Conservation (phyloP, 1,140 invertebrate genomes). For the Popillia japonica region DNA sequence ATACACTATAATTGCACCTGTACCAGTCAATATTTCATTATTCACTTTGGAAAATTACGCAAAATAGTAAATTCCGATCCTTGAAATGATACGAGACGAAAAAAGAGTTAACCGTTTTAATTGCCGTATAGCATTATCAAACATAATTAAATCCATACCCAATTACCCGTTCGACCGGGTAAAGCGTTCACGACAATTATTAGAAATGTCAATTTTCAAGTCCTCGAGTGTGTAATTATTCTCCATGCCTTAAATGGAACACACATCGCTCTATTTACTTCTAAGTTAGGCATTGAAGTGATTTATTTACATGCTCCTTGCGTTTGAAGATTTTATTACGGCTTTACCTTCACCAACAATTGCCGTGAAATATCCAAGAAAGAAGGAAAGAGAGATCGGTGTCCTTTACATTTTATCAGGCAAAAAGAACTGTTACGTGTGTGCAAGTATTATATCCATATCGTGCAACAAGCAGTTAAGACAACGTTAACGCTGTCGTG, state of each 20-base stretch:
- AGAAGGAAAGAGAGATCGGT: constrained; percentile 2
- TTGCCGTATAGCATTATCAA: background rate
- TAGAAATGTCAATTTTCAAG: constrained; percentile 28
- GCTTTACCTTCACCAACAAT: background rate
- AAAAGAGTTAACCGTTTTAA: background rate
- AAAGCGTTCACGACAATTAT: constrained; percentile 23
- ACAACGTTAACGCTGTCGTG: constrained; percentile 16
- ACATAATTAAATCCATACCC: background rate
- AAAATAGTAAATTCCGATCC: background rate
- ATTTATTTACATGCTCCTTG: constrained; percentile 27
- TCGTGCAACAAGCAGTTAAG: background rate
- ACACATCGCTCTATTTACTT: constrained; percentile 32
- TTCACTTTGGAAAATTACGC: background rate
- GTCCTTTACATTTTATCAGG: constrained; percentile 19
- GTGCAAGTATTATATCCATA: background rate
- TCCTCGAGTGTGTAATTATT: background rate
- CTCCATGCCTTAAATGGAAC: background rate
- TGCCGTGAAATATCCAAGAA: background rate
- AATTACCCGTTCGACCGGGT: background rate
- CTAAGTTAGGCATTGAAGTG: constrained; percentile 26
- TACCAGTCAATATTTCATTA: background rate
- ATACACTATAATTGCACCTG: background rate
- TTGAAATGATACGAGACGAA: background rate
- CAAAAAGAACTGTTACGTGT: constrained; percentile 13
- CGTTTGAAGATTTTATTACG: constrained; percentile 35